These are phyloP conservation scores for Caprella mutica DNA, from an alignment of 2,888 invertebrate genomes.

Conservation along the genomic window DNA sequence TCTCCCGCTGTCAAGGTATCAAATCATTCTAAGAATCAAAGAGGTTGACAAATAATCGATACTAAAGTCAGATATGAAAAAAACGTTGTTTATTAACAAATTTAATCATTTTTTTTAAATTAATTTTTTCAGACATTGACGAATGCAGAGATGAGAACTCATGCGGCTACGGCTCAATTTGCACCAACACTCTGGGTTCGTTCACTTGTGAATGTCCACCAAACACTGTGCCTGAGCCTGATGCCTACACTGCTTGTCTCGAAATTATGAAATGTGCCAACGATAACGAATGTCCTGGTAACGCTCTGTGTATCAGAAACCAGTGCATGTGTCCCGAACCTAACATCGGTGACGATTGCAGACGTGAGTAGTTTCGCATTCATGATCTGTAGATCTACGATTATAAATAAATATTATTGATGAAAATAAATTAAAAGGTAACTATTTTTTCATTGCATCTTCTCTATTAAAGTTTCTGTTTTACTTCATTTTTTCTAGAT, in stretches of 20 bases:
- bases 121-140: constrained; percentile 53
- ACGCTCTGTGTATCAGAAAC: constrained; percentile 63
- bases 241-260: constrained; percentile 66
- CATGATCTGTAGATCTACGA: background rate
- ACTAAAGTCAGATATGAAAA: background rate
- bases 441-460: background rate
- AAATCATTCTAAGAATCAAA: background rate
- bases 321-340: constrained; percentile 82
- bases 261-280: constrained; percentile 64
- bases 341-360: constrained; percentile 78
- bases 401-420: background rate
- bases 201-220: constrained; percentile 70
- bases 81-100: background rate
- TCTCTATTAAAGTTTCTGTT: background rate
- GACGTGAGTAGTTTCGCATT: constrained; percentile 53
- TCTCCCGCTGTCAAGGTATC: constrained; percentile 56
- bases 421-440: background rate
- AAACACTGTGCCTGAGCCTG: constrained; percentile 69
- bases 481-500: constrained; percentile 50
- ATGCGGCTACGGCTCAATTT: constrained; percentile 71
- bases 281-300: constrained; percentile 74
- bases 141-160: constrained; percentile 60
- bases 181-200: constrained; percentile 64
- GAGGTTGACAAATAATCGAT: background rate
- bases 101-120: background rate